Evolutionary conservation across 2,888 invertebrate genomes (phyloP).

Genomic region (Hecatera dysodea): DNA sequence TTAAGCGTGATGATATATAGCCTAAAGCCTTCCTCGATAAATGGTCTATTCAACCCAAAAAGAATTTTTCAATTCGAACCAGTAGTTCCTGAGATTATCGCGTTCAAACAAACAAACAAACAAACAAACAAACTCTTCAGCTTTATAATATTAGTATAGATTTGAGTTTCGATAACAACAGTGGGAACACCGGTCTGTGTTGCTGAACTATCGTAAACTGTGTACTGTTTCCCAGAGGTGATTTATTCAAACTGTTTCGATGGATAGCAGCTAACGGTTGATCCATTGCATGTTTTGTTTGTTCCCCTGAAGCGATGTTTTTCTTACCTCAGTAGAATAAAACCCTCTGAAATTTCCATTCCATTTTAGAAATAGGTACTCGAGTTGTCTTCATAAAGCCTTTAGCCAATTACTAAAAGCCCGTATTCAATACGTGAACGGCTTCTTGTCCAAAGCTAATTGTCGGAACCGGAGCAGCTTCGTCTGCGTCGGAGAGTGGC

Average conservation of each 20-base stretch:
- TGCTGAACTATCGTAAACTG: slow-evolving; percentile 25
- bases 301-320: background rate
- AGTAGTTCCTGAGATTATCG: too few species aligned
- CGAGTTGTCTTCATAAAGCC: background rate
- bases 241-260: slow-evolving; percentile 44
- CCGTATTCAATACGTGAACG: background rate
- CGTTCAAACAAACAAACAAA: too few species aligned
- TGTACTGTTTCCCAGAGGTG: slow-evolving; percentile 28
- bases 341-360: background rate
- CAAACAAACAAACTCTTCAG: too few species aligned
- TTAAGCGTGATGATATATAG: too few species aligned
- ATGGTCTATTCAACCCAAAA: too few species aligned
- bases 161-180: slow-evolving; percentile 17
- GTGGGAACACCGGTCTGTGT: slow-evolving; percentile 6
- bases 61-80: too few species aligned
- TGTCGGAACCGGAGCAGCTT: background rate
- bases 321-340: background rate
- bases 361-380: slow-evolving; percentile 3
- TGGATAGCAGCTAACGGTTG: slow-evolving; percentile 18
- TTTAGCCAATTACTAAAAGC: slow-evolving; percentile 7
- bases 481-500: background rate
- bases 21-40: too few species aligned
- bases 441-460: slow-evolving; percentile 19
- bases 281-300: slow-evolving; percentile 46
- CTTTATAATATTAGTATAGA: too few species aligned